These are phyloP conservation scores for Gracilinanus agilis DNA, from an alignment of 2,113 vertebrate genomes.

Conservation along the genomic window DNA sequence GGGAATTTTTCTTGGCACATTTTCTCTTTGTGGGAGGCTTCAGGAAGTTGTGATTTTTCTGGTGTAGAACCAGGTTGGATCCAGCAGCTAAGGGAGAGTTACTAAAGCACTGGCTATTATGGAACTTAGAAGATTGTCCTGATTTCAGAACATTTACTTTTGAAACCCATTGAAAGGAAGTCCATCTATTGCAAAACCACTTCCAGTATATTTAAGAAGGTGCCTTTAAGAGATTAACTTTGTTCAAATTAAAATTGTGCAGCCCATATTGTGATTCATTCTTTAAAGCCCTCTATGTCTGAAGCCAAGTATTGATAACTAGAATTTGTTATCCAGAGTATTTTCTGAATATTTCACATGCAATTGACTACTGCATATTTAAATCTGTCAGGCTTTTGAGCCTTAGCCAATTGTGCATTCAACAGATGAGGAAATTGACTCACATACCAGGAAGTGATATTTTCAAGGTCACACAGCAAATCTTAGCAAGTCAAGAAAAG, in stretches of 20 bases:
- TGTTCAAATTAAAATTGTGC: slow-evolving; percentile 43
- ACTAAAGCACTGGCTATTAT: slow-evolving; percentile 6
- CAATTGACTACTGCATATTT: background rate
- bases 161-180: slow-evolving; percentile 53
- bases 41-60: background rate
- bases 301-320: background rate
- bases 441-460: slow-evolving; percentile 61
- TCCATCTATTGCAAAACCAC: slow-evolving; percentile 36
- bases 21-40: background rate
- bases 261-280: background rate
- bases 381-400: background rate
- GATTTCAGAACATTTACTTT: slow-evolving; percentile 53
- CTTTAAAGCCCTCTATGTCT: slow-evolving; percentile 13
- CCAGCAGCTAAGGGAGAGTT: background rate
- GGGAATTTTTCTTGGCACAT: background rate
- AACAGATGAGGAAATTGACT: slow-evolving; percentile 29
- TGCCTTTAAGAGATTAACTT: background rate
- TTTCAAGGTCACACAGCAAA: background rate
- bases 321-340: background rate
- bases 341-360: background rate
- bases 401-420: background rate
- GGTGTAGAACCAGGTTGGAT: background rate
- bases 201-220: slow-evolving; percentile 62
- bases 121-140: slow-evolving; percentile 15
- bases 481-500: slow-evolving; percentile 66